Conservation (phyloP, 2,113 vertebrate genomes). For the Panurus biarmicus region DNA sequence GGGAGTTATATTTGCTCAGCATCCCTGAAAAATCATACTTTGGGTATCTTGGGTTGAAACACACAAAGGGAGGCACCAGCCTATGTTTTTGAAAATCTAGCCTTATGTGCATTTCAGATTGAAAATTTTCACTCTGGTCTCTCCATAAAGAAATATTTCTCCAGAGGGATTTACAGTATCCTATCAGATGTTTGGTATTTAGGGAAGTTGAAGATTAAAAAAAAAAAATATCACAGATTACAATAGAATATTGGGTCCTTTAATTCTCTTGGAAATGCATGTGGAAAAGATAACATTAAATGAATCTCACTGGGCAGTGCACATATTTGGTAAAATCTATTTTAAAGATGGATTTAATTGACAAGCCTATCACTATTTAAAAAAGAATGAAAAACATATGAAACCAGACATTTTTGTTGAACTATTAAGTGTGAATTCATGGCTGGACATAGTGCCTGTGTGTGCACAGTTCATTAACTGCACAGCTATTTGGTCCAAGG, state of each 20-base stretch:
- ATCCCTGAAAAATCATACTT: neutral
- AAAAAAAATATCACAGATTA: neutral
- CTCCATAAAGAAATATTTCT: neutral
- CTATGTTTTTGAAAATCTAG: neutral
- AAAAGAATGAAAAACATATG: conserved; percentile 15
- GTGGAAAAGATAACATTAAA: neutral
- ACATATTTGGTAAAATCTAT: neutral
- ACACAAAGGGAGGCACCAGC: neutral
- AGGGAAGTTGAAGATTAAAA: neutral
- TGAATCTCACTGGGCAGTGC: neutral
- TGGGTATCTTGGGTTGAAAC: neutral
- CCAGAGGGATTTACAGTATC: neutral
- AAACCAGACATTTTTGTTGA: conserved; percentile 1
- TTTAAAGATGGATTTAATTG: conserved; percentile 42
- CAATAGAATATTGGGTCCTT: neutral
- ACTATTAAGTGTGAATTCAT: conserved; percentile 30
- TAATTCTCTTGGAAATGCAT: neutral
- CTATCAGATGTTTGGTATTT: neutral
- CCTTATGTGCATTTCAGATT: neutral
- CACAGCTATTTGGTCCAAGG: conserved; percentile 23
- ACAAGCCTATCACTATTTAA: neutral
- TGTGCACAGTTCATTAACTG: conserved; percentile 36
- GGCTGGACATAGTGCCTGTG: neutral
- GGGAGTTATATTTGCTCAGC: neutral
- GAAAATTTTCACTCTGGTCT: neutral